Evolutionary conservation across 2,113 vertebrate species (phyloP).

Genomic region (Neomonachus schauinslandi): DNA sequence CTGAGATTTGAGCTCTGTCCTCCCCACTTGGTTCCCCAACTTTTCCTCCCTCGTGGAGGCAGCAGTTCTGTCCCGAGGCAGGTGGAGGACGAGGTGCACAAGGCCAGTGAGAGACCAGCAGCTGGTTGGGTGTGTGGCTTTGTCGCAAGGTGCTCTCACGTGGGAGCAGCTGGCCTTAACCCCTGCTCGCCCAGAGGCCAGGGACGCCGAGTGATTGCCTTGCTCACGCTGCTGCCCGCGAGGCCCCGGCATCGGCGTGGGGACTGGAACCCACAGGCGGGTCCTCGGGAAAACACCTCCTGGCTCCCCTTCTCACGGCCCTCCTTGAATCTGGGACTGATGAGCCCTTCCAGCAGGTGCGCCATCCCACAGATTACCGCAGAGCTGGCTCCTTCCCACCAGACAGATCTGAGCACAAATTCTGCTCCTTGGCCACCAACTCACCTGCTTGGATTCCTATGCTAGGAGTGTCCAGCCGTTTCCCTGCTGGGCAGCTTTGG

Average conservation of each 20-base stretch:
- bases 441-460: not conserved
- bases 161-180: constrained; percentile 74
- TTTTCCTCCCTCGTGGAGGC: not conserved
- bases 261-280: fast-evolving
- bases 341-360: not conserved
- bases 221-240: fast-evolving
- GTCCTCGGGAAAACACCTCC: no score
- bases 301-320: fast-evolving
- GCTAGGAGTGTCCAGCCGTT: not conserved
- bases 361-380: fast-evolving
- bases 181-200: constrained; percentile 50
- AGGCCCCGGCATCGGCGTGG: not conserved
- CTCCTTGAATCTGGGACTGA: no score
- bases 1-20: not conserved
- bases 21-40: not conserved
- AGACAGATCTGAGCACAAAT: not conserved
- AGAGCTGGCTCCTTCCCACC: fast-evolving
- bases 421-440: not conserved
- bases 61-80: fast-evolving
- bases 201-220: fast-evolving
- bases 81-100: not conserved
- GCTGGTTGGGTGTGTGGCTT: constrained; percentile 44
- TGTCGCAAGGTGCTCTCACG: constrained; percentile 71
- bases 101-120: not conserved
- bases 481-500: not conserved